Evolutionary conservation across 2,797 vertebrate species (phyloP).

Genomic region (Discoglossus pictus): DNA sequence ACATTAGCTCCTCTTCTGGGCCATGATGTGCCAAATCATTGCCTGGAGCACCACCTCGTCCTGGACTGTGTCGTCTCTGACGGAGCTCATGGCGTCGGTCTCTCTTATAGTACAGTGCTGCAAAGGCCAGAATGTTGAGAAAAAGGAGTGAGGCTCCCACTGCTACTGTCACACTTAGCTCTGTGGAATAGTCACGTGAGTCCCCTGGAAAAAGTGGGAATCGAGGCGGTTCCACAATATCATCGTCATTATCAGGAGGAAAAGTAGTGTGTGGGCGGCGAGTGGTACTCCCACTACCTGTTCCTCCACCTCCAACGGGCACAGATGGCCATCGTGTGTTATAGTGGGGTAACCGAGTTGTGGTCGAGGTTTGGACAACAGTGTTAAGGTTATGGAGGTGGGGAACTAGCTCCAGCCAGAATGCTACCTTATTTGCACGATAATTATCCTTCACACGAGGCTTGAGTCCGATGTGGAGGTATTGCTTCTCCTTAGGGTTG

Average conservation of each 20-base stretch:
- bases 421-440: constrained; percentile 92
- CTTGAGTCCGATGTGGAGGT: constrained; percentile 91
- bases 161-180: constrained; percentile 88
- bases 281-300: constrained; percentile 70
- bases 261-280: constrained; percentile 78
- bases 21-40: constrained; percentile 87
- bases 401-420: constrained; percentile 92
- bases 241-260: constrained; percentile 63
- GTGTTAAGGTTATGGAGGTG: constrained; percentile 88
- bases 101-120: constrained; percentile 91
- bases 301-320: constrained; percentile 48
- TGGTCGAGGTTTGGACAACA: constrained; percentile 71
- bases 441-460: constrained; percentile 90
- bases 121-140: constrained; percentile 92
- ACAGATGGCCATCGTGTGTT: constrained; percentile 65
- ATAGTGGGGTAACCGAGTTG: constrained; percentile 77
- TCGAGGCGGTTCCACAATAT: constrained; percentile 69
- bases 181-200: constrained; percentile 88
- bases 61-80: constrained; percentile 81
- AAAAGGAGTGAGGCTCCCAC: constrained; percentile 91
- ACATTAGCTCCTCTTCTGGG: constrained; percentile 89
- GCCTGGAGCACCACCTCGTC: constrained; percentile 73
- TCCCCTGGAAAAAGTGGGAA: constrained; percentile 79
- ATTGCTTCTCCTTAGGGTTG: constrained; percentile 93
- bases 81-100: constrained; percentile 88